Percentiles rank a stretch among this genome's conserved stretches.
Evolutionary conservation across 2,888 invertebrate genomes (phyloP).

Genomic region (Enchytraeus crypticus): DNA sequence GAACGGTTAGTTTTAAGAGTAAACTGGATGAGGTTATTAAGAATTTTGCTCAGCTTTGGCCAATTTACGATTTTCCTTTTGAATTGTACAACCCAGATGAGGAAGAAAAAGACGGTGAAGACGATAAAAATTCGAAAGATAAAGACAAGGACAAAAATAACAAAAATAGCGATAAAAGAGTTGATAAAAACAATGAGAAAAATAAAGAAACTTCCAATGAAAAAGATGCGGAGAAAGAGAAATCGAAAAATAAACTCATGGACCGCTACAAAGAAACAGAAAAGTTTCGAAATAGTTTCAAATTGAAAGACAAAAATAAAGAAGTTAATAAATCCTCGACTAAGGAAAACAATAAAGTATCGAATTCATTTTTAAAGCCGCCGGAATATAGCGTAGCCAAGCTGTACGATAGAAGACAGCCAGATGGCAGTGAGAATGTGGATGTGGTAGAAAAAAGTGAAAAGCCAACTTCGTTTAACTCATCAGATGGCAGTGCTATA

Average conservation of each 20-base stretch:
- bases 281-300: neutral
- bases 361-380: too few species aligned
- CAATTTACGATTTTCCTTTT: slow-evolving; percentile 38
- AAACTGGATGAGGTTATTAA: slow-evolving; percentile 45
- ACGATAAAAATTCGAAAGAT: neutral
- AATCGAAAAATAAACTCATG: too few species aligned
- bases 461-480: neutral
- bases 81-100: slow-evolving; percentile 20
- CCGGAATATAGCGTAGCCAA: too few species aligned
- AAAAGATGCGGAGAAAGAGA: too few species aligned
- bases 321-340: neutral
- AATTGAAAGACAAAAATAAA: too few species aligned
- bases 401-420: too few species aligned
- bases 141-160: neutral
- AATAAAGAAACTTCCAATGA: too few species aligned
- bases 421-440: too few species aligned
- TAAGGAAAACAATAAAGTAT: neutral
- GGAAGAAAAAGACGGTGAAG: neutral
- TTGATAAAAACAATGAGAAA: neutral
- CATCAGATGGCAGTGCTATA: too few species aligned
- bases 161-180: neutral
- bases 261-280: neutral
- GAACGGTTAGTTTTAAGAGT: slow-evolving; percentile 44
- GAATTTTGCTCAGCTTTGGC: slow-evolving; percentile 44
- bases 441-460: neutral